A percentile compares a stretch with the other conserved stretches of the same genome.
phyloP scores from a whole-genome alignment of 2,888 invertebrate genomes.

The Eristalis pertinax region DNA sequence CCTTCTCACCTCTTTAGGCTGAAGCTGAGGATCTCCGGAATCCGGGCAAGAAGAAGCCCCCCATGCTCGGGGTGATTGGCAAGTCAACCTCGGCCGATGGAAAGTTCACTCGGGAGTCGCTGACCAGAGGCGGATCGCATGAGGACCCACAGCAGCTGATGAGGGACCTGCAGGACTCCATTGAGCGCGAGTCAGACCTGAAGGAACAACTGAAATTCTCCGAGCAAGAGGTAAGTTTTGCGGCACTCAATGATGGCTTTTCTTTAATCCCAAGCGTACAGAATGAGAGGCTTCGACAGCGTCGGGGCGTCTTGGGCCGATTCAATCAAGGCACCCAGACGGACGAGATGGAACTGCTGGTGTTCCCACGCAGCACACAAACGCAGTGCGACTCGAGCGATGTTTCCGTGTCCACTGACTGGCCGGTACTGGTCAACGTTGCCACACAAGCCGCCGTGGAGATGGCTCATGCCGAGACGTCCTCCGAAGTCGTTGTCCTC shows the following conservation, averaged over 20 bases:
- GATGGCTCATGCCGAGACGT: conserved; percentile 29
- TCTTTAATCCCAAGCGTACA: conserved; percentile 50
- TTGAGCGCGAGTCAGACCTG: conserved; percentile 96
- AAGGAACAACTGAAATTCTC: conserved; percentile 95
- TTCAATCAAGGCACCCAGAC: conserved; percentile 79
- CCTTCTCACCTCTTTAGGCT: conserved; percentile 71
- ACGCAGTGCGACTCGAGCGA: conserved; percentile 70
- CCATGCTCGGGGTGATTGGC: conserved; percentile 83
- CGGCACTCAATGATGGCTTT: conserved; percentile 30
- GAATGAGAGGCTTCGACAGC: conserved; percentile 72
- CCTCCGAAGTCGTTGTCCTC: conserved; percentile 3
- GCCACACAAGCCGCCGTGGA: conserved; percentile 8
- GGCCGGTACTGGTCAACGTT: background rate
- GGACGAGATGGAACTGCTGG: conserved; percentile 74
- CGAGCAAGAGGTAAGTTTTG: conserved; percentile 90
- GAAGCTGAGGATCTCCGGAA: conserved; percentile 80
- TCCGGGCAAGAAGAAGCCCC: conserved; percentile 83
- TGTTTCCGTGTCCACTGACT: conserved; percentile 1
- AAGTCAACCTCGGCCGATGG: conserved; percentile 85
- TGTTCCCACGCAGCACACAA: conserved; percentile 79
- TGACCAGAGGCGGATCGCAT: conserved; percentile 90
- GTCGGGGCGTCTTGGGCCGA: conserved; percentile 58
- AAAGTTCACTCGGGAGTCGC: conserved; percentile 88
- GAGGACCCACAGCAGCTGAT: conserved; percentile 91
- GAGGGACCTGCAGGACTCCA: conserved; percentile 93